phyloP scores from a whole-genome alignment of 2,797 vertebrate genomes.

The Pseudocheirus occidentalis region DNA sequence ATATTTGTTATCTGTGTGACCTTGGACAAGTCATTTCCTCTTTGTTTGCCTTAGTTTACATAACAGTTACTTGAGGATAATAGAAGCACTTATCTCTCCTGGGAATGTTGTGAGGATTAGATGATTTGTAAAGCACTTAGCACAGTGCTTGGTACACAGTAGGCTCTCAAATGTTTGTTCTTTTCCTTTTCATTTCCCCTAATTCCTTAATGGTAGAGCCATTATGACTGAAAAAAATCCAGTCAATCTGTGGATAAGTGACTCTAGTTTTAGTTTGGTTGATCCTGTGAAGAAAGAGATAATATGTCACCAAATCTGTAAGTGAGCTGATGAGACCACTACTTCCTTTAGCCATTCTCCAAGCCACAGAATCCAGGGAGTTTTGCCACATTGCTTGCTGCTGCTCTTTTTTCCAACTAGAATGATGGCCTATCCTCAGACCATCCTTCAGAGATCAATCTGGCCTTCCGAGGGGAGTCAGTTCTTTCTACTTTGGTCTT shows the following conservation, averaged over 20 bases:
- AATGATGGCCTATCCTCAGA: not conserved
- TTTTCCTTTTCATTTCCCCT: not conserved
- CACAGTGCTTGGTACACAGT: not conserved
- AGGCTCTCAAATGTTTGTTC: not conserved
- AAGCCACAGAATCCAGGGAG: not conserved
- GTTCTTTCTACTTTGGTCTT: not conserved
- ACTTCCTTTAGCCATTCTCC: not conserved
- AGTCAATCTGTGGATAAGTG: not conserved
- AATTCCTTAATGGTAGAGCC: not conserved
- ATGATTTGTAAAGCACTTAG: not conserved
- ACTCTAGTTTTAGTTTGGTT: not conserved
- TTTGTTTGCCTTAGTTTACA: not conserved
- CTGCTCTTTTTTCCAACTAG: not conserved
- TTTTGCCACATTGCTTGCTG: not conserved
- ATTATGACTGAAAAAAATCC: not conserved
- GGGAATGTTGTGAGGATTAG: not conserved
- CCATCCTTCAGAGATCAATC: not conserved
- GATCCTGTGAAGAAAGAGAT: not conserved
- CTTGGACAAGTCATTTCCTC: not conserved
- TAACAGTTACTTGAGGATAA: not conserved
- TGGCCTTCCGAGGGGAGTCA: not conserved
- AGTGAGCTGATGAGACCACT: not conserved
- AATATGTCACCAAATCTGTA: not conserved
- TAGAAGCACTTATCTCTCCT: not conserved
- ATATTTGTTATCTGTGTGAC: not conserved